These are phyloP conservation scores for Phrynosoma platyrhinos DNA, from an alignment of 2,113 vertebrate species.

Conservation along the genomic window DNA sequence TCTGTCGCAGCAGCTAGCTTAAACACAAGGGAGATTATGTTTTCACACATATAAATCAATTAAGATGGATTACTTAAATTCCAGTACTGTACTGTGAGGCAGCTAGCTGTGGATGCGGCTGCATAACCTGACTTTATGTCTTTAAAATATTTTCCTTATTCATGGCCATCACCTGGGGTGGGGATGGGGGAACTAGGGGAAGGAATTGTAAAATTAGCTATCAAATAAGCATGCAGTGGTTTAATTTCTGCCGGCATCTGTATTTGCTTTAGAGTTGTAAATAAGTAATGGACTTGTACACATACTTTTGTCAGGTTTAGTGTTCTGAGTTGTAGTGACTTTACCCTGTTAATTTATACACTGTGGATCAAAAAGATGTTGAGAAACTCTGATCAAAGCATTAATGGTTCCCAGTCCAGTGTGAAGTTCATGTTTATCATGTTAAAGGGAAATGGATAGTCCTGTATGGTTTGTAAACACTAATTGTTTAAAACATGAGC, in stretches of 20 bases:
- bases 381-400: conserved; percentile 43
- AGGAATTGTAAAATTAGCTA: conserved; percentile 23
- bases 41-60: not conserved
- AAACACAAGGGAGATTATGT: not conserved
- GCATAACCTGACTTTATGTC: conserved; percentile 18
- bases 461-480: not conserved
- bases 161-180: conserved; percentile 14
- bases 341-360: conserved; percentile 32
- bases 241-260: not conserved
- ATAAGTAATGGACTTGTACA: conserved; percentile 6
- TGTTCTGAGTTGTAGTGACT: not conserved
- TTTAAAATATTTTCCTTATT: not conserved
- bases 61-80: not conserved
- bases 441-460: not conserved
- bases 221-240: not conserved
- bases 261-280: conserved; percentile 26
- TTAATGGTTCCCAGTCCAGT: conserved; percentile 10
- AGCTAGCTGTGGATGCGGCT: not conserved
- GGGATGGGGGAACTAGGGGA: not conserved
- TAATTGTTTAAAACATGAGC: not conserved
- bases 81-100: not conserved
- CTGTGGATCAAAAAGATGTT: conserved; percentile 21
- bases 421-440: conserved; percentile 20
- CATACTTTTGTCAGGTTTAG: not conserved
- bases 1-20: not conserved